phyloP scores from a whole-genome alignment of 1,140 invertebrate species.

The Hetaerina americana region DNA sequence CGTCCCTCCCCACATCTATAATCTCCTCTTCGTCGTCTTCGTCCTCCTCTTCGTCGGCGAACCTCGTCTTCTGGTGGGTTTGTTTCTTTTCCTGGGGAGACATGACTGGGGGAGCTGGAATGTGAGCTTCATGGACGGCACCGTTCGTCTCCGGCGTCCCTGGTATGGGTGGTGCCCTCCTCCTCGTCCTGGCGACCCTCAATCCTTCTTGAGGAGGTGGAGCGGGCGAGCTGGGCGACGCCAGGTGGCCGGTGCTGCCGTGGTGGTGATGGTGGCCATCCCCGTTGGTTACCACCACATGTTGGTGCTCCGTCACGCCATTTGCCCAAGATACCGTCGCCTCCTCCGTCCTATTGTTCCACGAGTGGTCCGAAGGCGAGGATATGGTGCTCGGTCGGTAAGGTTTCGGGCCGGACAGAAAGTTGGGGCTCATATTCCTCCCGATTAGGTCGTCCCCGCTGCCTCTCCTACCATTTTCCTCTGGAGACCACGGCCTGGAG shows the following conservation, averaged over 20 bases:
- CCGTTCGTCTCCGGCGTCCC: not conserved
- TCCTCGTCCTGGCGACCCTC: not conserved
- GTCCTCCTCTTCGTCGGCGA: not conserved
- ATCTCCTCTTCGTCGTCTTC: constrained; percentile 28
- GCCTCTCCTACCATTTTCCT: no score
- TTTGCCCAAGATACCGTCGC: not conserved
- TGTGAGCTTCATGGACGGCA: constrained; percentile 23
- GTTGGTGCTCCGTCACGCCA: not conserved
- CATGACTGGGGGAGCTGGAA: constrained; percentile 19
- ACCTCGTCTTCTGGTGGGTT: constrained; percentile 1
- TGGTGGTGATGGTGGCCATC: not conserved
- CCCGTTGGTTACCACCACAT: not conserved
- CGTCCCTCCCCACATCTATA: constrained; percentile 27
- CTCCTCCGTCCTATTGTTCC: not conserved
- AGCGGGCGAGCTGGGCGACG: not conserved
- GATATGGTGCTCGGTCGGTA: not conserved
- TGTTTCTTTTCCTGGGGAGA: constrained; percentile 21
- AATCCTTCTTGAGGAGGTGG: not conserved
- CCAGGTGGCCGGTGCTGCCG: not conserved
- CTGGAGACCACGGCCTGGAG: not conserved
- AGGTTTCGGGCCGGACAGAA: no score
- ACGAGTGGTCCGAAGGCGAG: not conserved
- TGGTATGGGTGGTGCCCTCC: not conserved
- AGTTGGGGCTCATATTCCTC: no score
- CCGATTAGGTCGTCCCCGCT: no score